These are phyloP conservation scores for Heterotilapia buettikoferi DNA, from an alignment of 2,113 vertebrate species.

Conservation along the genomic window DNA sequence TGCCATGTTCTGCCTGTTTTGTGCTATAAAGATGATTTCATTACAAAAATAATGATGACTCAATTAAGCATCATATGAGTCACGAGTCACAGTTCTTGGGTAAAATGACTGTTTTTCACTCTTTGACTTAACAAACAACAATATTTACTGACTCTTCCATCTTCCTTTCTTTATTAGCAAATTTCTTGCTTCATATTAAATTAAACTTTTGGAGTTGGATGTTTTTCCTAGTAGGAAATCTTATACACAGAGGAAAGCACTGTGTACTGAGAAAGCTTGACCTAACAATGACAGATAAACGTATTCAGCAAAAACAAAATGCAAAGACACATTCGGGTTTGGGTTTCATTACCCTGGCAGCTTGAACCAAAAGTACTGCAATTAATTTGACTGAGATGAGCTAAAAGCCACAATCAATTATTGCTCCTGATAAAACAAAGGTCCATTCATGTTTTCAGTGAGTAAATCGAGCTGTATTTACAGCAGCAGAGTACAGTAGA, in stretches of 20 bases:
- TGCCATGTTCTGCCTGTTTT: not conserved
- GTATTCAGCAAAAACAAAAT: not conserved
- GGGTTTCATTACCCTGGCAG: not conserved
- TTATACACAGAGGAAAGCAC: not conserved
- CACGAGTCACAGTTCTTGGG: not conserved
- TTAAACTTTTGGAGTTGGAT: not conserved
- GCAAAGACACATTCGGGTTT: not conserved
- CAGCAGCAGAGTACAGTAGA: slow-evolving; percentile 17
- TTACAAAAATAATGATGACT: not conserved
- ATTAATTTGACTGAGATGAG: not conserved
- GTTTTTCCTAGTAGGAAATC: not conserved
- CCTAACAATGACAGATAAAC: not conserved
- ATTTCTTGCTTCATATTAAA: not conserved
- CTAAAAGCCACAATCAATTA: not conserved
- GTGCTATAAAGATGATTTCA: not conserved
- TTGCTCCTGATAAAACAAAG: not conserved
- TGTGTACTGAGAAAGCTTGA: not conserved
- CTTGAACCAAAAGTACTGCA: not conserved
- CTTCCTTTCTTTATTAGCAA: not conserved
- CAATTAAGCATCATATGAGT: not conserved
- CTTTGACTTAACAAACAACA: not conserved
- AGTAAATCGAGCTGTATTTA: slow-evolving; percentile 12
- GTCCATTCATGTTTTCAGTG: slow-evolving; percentile 1
- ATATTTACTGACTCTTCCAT: not conserved
- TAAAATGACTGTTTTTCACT: not conserved